Percentiles rank a stretch among this genome's conserved stretches.
These are phyloP conservation scores for Zele albiditarsus DNA, from an alignment of 2,888 invertebrate species.

Conservation along the genomic window DNA sequence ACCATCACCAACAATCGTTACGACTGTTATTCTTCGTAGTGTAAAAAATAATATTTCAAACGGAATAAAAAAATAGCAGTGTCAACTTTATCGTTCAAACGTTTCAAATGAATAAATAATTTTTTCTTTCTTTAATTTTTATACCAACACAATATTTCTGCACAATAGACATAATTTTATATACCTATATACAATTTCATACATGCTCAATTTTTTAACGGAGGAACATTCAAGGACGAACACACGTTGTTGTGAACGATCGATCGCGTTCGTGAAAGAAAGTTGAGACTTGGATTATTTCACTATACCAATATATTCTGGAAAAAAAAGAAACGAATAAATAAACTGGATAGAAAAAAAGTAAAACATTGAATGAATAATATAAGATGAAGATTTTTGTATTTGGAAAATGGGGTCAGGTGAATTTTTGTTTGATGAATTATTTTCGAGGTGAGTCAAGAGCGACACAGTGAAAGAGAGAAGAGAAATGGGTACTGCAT, in stretches of 20 bases:
- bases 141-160: background rate
- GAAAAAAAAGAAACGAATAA: background rate
- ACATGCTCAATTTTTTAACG: slow-evolving; percentile 59
- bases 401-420: background rate
- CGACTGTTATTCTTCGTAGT: background rate
- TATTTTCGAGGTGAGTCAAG: background rate
- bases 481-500: background rate
- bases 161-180: background rate
- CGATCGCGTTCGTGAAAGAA: slow-evolving; percentile 55
- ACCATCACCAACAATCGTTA: background rate
- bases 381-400: background rate
- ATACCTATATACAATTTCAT: background rate
- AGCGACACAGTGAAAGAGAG: background rate
- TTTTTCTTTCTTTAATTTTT: background rate
- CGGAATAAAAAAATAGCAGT: background rate
- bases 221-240: slow-evolving; percentile 57
- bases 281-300: background rate
- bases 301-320: background rate
- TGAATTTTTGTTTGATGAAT: background rate
- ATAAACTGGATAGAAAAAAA: background rate
- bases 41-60: background rate
- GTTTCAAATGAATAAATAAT: background rate
- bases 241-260: slow-evolving; percentile 35
- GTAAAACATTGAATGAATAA: background rate
- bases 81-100: background rate